phyloP scores from a whole-genome alignment of 2,113 vertebrate species.

The Salvelinus namaycush region DNA sequence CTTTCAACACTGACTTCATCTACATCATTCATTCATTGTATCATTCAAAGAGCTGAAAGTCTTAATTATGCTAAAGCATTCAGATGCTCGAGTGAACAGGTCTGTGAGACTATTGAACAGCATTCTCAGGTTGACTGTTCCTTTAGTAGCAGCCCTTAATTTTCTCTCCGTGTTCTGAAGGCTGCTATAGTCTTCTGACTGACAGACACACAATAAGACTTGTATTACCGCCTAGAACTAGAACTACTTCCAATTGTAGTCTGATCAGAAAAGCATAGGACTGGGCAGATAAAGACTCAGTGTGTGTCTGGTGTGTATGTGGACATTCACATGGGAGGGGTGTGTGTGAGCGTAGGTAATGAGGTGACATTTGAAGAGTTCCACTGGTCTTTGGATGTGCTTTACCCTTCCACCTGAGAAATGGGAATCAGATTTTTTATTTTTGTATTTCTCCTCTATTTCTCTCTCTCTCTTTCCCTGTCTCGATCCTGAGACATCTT shows the following conservation, averaged over 20 bases:
- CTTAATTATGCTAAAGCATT: background rate
- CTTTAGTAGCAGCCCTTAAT: slow-evolving; percentile 66
- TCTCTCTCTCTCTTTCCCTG: too few species aligned
- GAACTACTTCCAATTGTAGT: slow-evolving; percentile 18
- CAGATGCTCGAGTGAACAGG: slow-evolving; percentile 18
- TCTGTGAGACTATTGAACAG: slow-evolving; percentile 58
- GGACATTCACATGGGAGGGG: background rate
- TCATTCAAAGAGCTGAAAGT: background rate
- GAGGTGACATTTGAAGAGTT: slow-evolving; percentile 5
- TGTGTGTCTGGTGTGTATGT: background rate
- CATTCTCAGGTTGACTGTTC: slow-evolving; percentile 69
- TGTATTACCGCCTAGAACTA: slow-evolving; percentile 40
- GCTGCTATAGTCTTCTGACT: slow-evolving; percentile 64
- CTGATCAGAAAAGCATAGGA: slow-evolving; percentile 29
- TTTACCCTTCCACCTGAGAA: background rate
- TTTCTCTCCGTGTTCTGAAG: slow-evolving; percentile 58
- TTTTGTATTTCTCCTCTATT: too few species aligned
- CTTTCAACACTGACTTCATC: background rate
- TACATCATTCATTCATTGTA: background rate
- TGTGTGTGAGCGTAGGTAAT: background rate
- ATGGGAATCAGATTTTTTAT: background rate
- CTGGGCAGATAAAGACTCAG: slow-evolving; percentile 2
- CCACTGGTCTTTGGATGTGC: background rate
- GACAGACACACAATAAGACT: slow-evolving; percentile 63
- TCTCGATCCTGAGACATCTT: too few species aligned